Evolutionary conservation across 2,797 vertebrate species (phyloP).

Genomic region (Ptychadena robeensis): DNA sequence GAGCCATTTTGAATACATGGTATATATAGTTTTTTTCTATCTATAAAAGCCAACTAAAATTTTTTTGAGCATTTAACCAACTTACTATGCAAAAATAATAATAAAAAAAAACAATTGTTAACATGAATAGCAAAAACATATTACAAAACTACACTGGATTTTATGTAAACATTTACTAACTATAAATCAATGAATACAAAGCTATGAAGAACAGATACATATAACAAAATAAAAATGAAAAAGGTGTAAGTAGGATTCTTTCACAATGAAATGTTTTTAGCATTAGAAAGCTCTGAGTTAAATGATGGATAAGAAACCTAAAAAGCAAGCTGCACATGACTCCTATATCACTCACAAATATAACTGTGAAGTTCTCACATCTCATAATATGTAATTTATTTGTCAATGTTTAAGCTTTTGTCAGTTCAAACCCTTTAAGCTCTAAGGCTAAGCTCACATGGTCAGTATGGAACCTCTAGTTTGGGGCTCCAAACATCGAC

Average conservation of each 20-base stretch:
- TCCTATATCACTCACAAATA: constrained; percentile 30
- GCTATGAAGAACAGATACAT: neutral
- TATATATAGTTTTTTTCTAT: too few species aligned
- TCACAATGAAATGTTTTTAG: neutral
- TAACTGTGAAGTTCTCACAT: neutral
- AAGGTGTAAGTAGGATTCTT: neutral
- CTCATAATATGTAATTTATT: neutral
- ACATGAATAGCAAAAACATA: too few species aligned
- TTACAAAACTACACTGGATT: too few species aligned
- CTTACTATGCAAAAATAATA: neutral
- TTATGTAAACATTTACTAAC: too few species aligned
- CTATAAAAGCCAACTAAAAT: neutral
- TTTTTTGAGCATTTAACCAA: neutral
- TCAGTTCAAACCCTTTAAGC: too few species aligned
- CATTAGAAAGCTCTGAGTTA: neutral
- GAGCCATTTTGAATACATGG: neutral
- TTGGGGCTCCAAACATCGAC: too few species aligned
- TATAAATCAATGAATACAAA: neutral
- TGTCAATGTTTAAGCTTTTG: too few species aligned
- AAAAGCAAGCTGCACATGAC: neutral
- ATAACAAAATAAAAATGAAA: neutral
- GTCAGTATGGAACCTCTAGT: too few species aligned
- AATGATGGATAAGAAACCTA: neutral
- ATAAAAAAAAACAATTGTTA: too few species aligned
- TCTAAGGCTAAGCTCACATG: too few species aligned